Base-by-base conservation (phyloP, 2,113 vertebrate genomes). In the Eclectus roratus region DNA sequence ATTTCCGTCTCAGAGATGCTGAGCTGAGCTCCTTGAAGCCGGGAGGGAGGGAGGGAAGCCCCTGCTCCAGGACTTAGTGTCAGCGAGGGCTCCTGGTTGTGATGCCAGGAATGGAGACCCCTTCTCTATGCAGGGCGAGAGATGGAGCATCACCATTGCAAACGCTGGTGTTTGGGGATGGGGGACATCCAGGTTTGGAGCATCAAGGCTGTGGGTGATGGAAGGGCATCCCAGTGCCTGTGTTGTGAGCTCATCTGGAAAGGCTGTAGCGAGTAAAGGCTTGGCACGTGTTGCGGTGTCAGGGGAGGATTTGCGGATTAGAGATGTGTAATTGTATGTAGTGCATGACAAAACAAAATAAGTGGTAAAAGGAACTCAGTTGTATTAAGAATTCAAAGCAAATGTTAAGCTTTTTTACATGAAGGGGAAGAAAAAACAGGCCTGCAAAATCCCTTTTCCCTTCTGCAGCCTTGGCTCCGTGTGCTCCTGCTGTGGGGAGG, bases 261-360 rank as follows among this genome's bases (percentile, higher is more conserved):
- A 94, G 93, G 66, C 81, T 28, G 79, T 7, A 8, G 87, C 24
- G 68, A 71, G 83, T 13, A 27, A 94, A 97, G 84, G 41, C 86
- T 97, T 96, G 96, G 95, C 94, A 87, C 83, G 72, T 96, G 89
- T 35, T 80, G 64, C n/a, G 69, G 87, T 85, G 71, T 95, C 94
- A 41, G 80, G 94, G 97, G 95, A 96, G 88, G 95, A 97, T 97
- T 97, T 97, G 94, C 61, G 84, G 97, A 95, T 97, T 97, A 97
- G 93, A 91, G 93, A 69, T 88, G 89, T 96, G 93, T 97, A 95
- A 96, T 87, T 97, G 72, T 95, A 94, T 96, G 85, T 90, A 97
- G 92, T 94, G 96, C 95, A 94, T 96, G 95, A 89, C 94, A 96
- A 97, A 97, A 96, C 96, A 96, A 97, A 97, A 72, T 94, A 93